A percentile compares a stretch with the other conserved stretches of the same genome.
These are phyloP conservation scores for Callimorpha dominula DNA, from an alignment of 2,888 invertebrate genomes.

Conservation along the genomic window DNA sequence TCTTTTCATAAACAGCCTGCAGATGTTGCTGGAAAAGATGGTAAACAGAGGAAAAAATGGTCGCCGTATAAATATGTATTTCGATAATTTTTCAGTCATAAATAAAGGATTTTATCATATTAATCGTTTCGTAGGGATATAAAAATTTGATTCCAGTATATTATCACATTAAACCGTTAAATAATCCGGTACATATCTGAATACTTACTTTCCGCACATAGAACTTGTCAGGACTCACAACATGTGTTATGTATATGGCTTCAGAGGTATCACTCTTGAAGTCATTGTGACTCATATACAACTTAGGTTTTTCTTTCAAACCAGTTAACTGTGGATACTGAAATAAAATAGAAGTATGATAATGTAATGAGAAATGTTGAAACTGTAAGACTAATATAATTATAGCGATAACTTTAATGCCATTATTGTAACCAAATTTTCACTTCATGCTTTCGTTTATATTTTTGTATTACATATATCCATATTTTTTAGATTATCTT, in stretches of 20 bases:
- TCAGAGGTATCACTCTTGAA: conserved; percentile 73
- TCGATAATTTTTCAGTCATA: neutral
- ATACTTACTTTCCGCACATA: conserved; percentile 88
- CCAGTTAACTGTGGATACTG: conserved; percentile 68
- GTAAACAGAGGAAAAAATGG: too few species aligned
- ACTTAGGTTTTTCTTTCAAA: conserved; percentile 65
- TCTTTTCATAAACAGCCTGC: conserved; percentile 68
- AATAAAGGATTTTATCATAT: too few species aligned
- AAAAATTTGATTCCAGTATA: too few species aligned
- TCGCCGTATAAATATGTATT: neutral
- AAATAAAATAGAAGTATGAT: neutral
- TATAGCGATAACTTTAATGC: too few species aligned
- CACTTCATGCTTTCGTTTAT: neutral
- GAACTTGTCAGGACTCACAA: conserved; percentile 89
- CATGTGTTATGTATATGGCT: conserved; percentile 85
- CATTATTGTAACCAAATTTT: neutral
- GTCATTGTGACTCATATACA: conserved; percentile 67
- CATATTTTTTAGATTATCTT: too few species aligned
- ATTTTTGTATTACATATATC: too few species aligned
- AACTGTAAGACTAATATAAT: neutral
- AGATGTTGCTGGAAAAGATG: conserved; percentile 62
- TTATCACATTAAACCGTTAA: neutral
- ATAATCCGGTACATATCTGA: neutral
- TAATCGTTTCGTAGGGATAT: neutral
- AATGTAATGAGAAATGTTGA: neutral